phyloP scores from a whole-genome alignment of 2,113 vertebrate genomes.

The Redunca redunca region DNA sequence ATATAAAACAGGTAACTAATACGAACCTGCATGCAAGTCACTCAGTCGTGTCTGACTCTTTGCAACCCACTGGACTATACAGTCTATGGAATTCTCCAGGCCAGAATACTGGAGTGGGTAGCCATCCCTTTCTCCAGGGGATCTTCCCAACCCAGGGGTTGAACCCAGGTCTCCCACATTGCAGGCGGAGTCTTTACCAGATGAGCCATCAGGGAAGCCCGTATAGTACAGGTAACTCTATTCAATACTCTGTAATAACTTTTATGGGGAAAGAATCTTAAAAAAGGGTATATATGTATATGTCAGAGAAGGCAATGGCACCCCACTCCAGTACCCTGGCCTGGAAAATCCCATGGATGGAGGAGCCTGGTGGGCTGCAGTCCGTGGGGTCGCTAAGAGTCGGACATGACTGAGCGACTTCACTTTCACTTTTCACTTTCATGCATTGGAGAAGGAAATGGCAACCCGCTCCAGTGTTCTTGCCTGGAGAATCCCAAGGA shows the following conservation, averaged over 20 bases:
- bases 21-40: background rate
- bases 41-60: background rate
- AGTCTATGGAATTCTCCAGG: background rate
- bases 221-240: background rate
- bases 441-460: too few species aligned
- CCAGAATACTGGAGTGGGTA: background rate
- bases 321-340: too few species aligned
- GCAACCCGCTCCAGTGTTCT: too few species aligned
- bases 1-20: background rate
- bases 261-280: background rate
- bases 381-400: too few species aligned
- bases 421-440: too few species aligned
- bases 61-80: background rate
- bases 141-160: background rate
- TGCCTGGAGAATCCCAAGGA: too few species aligned
- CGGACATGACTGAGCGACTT: too few species aligned
- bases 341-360: too few species aligned
- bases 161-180: background rate
- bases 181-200: background rate
- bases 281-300: background rate
- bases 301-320: too few species aligned
- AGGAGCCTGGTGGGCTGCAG: too few species aligned
- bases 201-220: background rate
- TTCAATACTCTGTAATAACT: background rate
- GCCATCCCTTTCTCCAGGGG: background rate